Conservation (phyloP, 1,140 invertebrate species). For the Calephelis virginiensis region DNA sequence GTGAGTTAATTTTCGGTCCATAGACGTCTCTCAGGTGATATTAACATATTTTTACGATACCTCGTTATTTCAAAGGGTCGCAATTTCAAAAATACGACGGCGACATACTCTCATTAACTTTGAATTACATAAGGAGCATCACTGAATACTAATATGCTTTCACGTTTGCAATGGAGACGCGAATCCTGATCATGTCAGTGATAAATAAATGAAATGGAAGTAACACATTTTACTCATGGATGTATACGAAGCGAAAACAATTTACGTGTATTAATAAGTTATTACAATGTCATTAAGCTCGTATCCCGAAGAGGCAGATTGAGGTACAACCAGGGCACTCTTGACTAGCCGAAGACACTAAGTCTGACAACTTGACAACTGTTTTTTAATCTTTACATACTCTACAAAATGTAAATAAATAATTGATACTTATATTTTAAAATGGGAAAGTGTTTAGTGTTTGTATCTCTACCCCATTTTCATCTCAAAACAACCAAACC, state of each 20-base stretch:
- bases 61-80: slow-evolving; percentile 54
- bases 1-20: slow-evolving; percentile 22
- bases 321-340: no score
- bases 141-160: slow-evolving; percentile 66
- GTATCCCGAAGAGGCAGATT: no score
- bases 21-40: slow-evolving; percentile 26
- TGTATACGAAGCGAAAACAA: slow-evolving; percentile 76
- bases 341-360: no score
- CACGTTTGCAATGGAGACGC: slow-evolving; percentile 37
- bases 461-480: no score
- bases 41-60: slow-evolving; percentile 64
- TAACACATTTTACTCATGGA: slow-evolving; percentile 35
- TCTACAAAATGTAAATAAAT: no score
- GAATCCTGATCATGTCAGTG: slow-evolving; percentile 16
- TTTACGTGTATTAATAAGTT: slow-evolving; percentile 77
- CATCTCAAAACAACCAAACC: no score
- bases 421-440: no score
- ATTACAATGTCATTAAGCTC: no score
- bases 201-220: slow-evolving; percentile 16
- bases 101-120: slow-evolving; percentile 68
- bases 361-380: no score
- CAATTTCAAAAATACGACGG: slow-evolving; percentile 66
- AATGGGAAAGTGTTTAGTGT: no score
- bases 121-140: slow-evolving; percentile 61
- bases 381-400: no score